Evolutionary conservation across 1,140 invertebrate species (phyloP).

Genomic region (Riptortus pedestris): DNA sequence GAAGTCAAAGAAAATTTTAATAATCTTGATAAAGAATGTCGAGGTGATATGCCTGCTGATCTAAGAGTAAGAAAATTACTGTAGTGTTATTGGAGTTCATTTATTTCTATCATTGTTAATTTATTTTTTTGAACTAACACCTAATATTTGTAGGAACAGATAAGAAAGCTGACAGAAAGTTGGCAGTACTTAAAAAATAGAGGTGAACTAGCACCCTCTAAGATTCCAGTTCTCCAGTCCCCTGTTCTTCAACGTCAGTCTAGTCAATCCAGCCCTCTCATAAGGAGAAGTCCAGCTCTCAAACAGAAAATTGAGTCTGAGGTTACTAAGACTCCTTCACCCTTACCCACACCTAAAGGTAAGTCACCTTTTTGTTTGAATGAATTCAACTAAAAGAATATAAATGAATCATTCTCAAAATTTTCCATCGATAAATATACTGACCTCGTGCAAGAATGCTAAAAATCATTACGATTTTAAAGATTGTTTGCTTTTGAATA

Average conservation of each 20-base stretch:
- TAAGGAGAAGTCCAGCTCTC: conserved; percentile 23
- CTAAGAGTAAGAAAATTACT: conserved; percentile 41
- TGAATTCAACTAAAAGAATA: no score
- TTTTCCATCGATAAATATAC: no score
- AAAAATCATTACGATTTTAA: no score
- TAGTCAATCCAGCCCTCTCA: conserved; percentile 33
- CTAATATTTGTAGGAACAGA: conserved; percentile 40
- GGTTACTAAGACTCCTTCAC: conserved; percentile 24
- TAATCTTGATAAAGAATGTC: conserved; percentile 51
- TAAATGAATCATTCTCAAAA: no score
- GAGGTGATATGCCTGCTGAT: conserved; percentile 45
- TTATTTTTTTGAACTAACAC: conserved; percentile 8
- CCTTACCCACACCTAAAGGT: conserved; percentile 31
- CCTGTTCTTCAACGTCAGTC: conserved; percentile 29
- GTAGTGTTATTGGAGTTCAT: neutral
- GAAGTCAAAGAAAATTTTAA: conserved; percentile 57
- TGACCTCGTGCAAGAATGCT: no score
- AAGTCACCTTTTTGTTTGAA: no score
- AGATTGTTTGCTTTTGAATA: no score
- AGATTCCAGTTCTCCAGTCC: conserved; percentile 30
- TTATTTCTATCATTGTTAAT: neutral
- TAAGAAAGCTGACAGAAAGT: conserved; percentile 47
- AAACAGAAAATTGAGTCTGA: neutral
- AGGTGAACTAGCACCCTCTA: conserved; percentile 34
- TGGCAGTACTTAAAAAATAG: conserved; percentile 47